Evolutionary conservation across 2,797 vertebrate genomes (phyloP).

Genomic region (Enteromius paludinosus): DNA sequence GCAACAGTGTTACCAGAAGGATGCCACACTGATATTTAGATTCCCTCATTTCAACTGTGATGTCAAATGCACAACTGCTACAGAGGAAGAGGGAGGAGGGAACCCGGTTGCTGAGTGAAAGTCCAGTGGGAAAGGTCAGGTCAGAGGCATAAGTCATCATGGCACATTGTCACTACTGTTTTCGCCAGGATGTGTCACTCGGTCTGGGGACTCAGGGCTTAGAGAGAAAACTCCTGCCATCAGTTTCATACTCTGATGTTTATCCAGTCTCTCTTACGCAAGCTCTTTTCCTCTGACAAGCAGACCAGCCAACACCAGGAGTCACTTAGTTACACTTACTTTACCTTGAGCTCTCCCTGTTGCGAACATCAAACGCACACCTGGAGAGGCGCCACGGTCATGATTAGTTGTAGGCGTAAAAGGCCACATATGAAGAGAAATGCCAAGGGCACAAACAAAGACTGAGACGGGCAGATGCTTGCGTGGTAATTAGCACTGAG

Average conservation of each 20-base stretch:
- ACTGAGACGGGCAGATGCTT: constrained; percentile 53
- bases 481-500: constrained; percentile 42
- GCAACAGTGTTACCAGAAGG: constrained; percentile 63
- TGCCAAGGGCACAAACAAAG: constrained; percentile 53
- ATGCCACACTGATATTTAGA: constrained; percentile 66
- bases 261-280: neutral
- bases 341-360: constrained; percentile 8
- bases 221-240: neutral
- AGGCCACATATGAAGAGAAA: constrained; percentile 46
- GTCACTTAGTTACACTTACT: constrained; percentile 21
- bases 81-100: constrained; percentile 44
- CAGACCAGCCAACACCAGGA: constrained; percentile 6
- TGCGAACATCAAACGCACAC: constrained; percentile 37
- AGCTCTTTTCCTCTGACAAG: neutral
- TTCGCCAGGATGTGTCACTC: constrained; percentile 55
- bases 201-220: constrained; percentile 55
- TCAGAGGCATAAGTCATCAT: constrained; percentile 68
- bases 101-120: constrained; percentile 15
- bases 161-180: constrained; percentile 71
- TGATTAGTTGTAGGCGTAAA: constrained; percentile 37
- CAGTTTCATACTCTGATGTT: neutral
- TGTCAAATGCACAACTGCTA: constrained; percentile 71
- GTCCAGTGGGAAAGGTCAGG: constrained; percentile 57
- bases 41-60: constrained; percentile 56
- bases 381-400: neutral